Evolutionary conservation across 2,113 vertebrate species (phyloP), one percentile per base, ranked within the genome.

Genomic region (Coregonus clupeaformis): DNA sequence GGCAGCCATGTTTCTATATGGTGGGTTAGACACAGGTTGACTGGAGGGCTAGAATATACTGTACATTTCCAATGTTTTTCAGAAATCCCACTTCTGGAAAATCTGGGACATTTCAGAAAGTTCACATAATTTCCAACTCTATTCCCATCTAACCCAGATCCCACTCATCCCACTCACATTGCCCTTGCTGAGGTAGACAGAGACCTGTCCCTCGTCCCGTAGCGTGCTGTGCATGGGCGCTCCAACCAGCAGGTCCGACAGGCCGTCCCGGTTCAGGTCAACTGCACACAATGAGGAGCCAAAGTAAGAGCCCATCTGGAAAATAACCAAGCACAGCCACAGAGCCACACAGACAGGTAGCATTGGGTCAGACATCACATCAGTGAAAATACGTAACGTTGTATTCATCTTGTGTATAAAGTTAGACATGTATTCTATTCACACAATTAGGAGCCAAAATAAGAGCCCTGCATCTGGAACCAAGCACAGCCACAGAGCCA

Each of bases 301-400:
- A 96, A 98, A 99, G 96, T 99, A 99, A 95, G 98, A 99, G 93
- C 98, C 97, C 97, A 99, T 97, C 98, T 99, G 96, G 86, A 98
- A 42, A 42, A 42, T 42, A 42, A 97, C 92, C 95, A 95, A 97
- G 94, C 77, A 84, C 89, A 96, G 93, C 94, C 89, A 94, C 89
- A 97, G 90, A 95, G 29, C 63, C 63, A 65, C n/a, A 22, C 29
- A 65, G 29, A 29, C 29, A 18, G 5, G 57, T 22, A 18, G 93
- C 89, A 87, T 92, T 95, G 92, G 95, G 94, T 96, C 89, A 92
- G 87, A 84, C 88, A 83, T 92, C 47, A 72, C 20, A 30, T 1
- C 16, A 65, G 16, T 52, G 49, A 14, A 52, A 52, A 18, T 52
- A 16, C 49, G 18, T 52, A 4, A 52, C 4, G 16, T 4, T 18